Base-by-base conservation (phyloP, 2,797 vertebrate genomes). In the Tinamus major region DNA sequence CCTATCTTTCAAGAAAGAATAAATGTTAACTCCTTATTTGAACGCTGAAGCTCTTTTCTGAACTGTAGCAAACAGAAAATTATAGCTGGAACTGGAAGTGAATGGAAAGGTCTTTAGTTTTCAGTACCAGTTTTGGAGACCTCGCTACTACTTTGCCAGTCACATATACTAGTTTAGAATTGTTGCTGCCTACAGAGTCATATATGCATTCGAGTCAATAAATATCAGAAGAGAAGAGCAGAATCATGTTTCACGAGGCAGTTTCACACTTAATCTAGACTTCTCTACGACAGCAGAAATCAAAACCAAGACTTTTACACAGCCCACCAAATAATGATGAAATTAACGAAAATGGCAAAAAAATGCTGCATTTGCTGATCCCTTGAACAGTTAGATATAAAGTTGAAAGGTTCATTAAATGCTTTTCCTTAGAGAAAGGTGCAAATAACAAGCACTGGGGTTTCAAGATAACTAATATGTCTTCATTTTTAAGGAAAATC, bases 371-470 rank as follows among this genome's bases (percentile, higher is more conserved):
- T 91, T 75, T 91, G 26, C 44, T 1, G 1, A 26, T 55, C 20
- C 17, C 20, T 68, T 41, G 31, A 92, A 72, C 35, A 74, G 24
- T 39, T 21, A 29, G 55, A 37, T 11, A 26, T 2, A 41, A 85
- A 76, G 27, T 10, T 79, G 42, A 85, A 94, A 79, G 64, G 31
- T 19, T 94, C 51, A 53, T 89, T 87, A 82, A 92, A 68, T 35
- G 61, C 17, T 20, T 89, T 90, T 92, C 70, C 90, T 68, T 33
- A 67, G 61, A 87, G 88, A 88, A 93, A 93, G 53, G 56, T 82
- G 44, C 5, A 74, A 93, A 71, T 35, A 58, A 74, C 37, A 92
- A 87, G 37, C 68, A 78, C 31, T 14, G 24, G 33, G 20, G 31
- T 82, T 94, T 89, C 24, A 16, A 58, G 61, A 74, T 17, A 93